A percentile compares a stretch with the other conserved stretches of the same genome.
Conservation (phyloP, 2,888 invertebrate genomes). For the Horisme vitalbata region DNA sequence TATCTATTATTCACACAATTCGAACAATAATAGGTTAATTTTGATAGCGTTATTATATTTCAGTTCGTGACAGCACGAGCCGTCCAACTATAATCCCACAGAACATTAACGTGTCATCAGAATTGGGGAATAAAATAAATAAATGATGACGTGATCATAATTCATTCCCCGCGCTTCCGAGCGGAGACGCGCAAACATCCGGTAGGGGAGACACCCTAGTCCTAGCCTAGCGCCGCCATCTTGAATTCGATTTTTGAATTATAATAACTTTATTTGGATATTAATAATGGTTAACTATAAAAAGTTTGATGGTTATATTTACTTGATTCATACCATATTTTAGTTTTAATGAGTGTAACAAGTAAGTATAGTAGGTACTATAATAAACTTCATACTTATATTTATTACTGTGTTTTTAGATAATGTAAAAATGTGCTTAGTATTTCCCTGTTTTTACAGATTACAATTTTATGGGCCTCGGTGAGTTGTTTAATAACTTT, state of each 20-base stretch:
- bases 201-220: slow-evolving; percentile 70
- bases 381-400: no score
- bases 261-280: slow-evolving; percentile 52
- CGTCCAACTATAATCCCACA: slow-evolving; percentile 51
- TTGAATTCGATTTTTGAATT: slow-evolving; percentile 63
- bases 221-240: slow-evolving; percentile 57
- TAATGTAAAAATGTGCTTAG: no score
- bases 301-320: slow-evolving; percentile 23
- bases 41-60: slow-evolving; percentile 21
- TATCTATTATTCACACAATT: slow-evolving; percentile 10
- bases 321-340: not conserved
- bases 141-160: slow-evolving; percentile 52
- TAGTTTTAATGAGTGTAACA: no score
- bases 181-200: slow-evolving; percentile 56
- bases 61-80: slow-evolving; percentile 31
- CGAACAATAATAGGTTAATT: slow-evolving; percentile 15
- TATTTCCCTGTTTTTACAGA: no score
- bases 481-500: slow-evolving; percentile 20
- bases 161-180: slow-evolving; percentile 68
- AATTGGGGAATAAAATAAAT: slow-evolving; percentile 63
- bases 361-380: no score
- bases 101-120: slow-evolving; percentile 61
- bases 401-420: no score
- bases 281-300: slow-evolving; percentile 40
- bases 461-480: no score